phyloP scores from a whole-genome alignment of 2,113 vertebrate genomes.

The Pomatorhinus ruficollis region DNA sequence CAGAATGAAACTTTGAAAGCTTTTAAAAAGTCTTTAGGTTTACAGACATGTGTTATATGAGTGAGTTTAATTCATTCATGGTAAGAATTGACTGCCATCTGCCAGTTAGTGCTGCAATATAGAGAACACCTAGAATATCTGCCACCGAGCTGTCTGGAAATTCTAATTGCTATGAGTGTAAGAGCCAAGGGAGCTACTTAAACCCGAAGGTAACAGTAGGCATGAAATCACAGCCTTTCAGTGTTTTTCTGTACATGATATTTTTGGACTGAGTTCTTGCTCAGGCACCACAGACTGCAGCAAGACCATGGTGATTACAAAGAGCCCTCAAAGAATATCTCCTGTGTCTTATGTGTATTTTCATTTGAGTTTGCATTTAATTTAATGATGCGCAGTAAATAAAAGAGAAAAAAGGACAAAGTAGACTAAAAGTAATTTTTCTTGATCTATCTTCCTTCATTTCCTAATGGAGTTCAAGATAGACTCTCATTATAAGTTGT shows the following conservation, averaged over 20 bases:
- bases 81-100: constrained; percentile 16
- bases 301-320: not conserved
- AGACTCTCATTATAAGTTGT: not conserved
- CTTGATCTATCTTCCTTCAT: not conserved
- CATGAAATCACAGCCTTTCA: constrained; percentile 34
- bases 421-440: not conserved
- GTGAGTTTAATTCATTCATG: not conserved
- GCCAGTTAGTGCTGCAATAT: not conserved
- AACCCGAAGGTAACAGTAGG: constrained; percentile 20
- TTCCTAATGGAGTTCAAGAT: not conserved
- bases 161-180: constrained; percentile 11
- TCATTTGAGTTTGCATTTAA: not conserved
- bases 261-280: constrained; percentile 22
- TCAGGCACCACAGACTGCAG: not conserved
- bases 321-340: not conserved
- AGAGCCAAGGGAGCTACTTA: constrained; percentile 51
- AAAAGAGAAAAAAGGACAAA: not conserved
- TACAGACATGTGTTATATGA: not conserved
- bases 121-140: not conserved
- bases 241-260: constrained; percentile 10
- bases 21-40: not conserved
- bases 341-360: not conserved
- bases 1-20: not conserved
- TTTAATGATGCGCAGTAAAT: not conserved
- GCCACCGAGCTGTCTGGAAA: constrained; percentile 33